phyloP scores from a whole-genome alignment of 2,888 invertebrate genomes.

The Lochmaea capreae region DNA sequence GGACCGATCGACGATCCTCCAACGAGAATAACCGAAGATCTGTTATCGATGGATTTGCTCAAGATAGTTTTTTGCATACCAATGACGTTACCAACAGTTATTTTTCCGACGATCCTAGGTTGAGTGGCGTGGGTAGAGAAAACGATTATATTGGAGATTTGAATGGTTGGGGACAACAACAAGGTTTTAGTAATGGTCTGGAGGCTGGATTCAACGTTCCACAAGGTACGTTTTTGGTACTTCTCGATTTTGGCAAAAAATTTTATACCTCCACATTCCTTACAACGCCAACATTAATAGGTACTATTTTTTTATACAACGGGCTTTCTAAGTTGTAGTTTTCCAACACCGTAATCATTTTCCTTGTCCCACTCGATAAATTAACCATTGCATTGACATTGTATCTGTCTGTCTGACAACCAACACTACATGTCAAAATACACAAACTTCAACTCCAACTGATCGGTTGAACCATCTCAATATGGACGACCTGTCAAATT shows the following conservation, averaged over 20 bases:
- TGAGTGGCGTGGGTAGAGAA: conserved; percentile 48
- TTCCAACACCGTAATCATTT: too few relatives aligned
- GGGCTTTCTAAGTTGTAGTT: too few relatives aligned
- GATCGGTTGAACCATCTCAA: not conserved
- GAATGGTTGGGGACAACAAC: conserved; percentile 46
- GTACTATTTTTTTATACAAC: too few relatives aligned
- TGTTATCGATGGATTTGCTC: conserved; percentile 25
- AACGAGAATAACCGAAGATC: conserved; percentile 38
- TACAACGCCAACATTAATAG: too few relatives aligned
- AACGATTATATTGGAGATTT: conserved; percentile 51
- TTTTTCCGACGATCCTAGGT: conserved; percentile 53
- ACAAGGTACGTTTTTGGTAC: not conserved
- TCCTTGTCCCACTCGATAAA: too few relatives aligned
- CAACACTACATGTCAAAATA: too few relatives aligned
- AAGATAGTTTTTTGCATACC: conserved; percentile 30
- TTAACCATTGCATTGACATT: too few relatives aligned
- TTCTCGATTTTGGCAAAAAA: too few relatives aligned
- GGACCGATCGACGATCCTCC: conserved; percentile 43
- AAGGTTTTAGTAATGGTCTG: conserved; percentile 48
- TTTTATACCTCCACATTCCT: too few relatives aligned
- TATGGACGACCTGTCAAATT: not conserved
- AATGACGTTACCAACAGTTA: conserved; percentile 54
- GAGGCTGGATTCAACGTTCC: conserved; percentile 32
- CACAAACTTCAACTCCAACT: too few relatives aligned
- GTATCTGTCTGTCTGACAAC: too few relatives aligned